These are phyloP conservation scores for Schlechtendalia chinensis DNA, from an alignment of 1,140 invertebrate genomes.

Conservation along the genomic window DNA sequence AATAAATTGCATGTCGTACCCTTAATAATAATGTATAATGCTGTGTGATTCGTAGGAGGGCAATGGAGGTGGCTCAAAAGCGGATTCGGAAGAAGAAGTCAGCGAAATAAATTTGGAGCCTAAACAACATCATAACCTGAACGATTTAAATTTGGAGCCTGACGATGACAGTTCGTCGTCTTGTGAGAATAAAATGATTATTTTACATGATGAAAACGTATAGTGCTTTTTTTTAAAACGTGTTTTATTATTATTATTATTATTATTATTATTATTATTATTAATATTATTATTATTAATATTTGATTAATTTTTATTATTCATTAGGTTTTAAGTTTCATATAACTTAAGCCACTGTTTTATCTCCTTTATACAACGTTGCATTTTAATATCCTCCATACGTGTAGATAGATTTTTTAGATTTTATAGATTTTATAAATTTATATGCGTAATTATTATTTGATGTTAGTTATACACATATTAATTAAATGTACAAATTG, in stretches of 20 bases:
- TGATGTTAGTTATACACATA: background rate
- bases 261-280: background rate
- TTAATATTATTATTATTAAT: slow-evolving; percentile 13
- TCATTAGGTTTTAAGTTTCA: background rate
- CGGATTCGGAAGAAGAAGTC: slow-evolving; percentile 19
- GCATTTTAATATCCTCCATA: background rate
- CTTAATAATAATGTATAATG: background rate
- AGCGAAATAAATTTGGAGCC: slow-evolving; percentile 25
- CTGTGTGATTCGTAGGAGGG: background rate
- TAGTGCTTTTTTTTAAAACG: background rate
- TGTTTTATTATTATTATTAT: background rate
- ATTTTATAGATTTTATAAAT: background rate
- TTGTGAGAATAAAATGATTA: slow-evolving; percentile 49
- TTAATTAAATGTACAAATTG: background rate
- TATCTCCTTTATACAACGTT: background rate
- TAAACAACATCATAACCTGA: slow-evolving; percentile 33
- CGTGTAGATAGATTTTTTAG: background rate
- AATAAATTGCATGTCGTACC: too few relatives aligned
- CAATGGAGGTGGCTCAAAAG: slow-evolving; percentile 4
- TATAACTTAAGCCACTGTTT: background rate
- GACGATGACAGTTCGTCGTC: slow-evolving; percentile 43
- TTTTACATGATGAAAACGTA: slow-evolving; percentile 42
- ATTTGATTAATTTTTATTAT: slow-evolving; percentile 12
- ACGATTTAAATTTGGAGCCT: slow-evolving; percentile 15
- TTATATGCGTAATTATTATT: background rate